A percentile compares a stretch with the other conserved stretches of the same genome.
phyloP scores from a whole-genome alignment of 1,140 invertebrate genomes.

The Pseudoatta argentina region DNA sequence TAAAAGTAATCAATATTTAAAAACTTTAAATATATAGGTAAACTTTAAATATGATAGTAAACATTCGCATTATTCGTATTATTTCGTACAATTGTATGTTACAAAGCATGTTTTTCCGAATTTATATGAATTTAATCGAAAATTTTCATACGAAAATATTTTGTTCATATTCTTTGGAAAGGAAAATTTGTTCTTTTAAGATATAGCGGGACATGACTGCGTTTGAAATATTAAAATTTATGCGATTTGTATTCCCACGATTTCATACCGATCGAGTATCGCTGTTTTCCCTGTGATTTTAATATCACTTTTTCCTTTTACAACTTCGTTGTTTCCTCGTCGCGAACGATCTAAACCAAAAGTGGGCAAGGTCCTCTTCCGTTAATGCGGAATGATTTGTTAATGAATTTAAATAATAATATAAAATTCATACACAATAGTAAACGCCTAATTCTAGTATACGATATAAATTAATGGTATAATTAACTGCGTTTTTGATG shows the following conservation, averaged over 20 bases:
- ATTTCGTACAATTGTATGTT: not conserved
- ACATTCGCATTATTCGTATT: not conserved
- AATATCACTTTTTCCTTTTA: constrained; percentile 5
- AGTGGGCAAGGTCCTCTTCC: not conserved
- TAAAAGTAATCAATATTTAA: not conserved
- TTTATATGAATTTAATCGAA: not conserved
- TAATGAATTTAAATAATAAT: not conserved
- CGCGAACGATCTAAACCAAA: constrained; percentile 15
- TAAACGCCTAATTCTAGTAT: not conserved
- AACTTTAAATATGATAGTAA: not conserved
- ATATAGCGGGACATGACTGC: not conserved
- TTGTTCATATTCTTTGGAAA: not conserved
- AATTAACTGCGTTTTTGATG: not conserved
- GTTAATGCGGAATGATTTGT: not conserved
- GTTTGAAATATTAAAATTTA: constrained; percentile 11
- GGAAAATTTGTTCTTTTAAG: not conserved
- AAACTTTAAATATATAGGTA: not conserved
- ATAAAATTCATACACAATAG: not conserved
- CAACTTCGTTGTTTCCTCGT: not conserved
- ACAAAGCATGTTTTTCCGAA: not conserved
- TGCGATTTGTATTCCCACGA: not conserved
- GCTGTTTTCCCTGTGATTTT: constrained; percentile 11
- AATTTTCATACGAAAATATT: not conserved
- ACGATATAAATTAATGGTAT: not conserved
- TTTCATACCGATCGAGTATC: constrained; percentile 2